Evolutionary conservation across 2,888 invertebrate species (phyloP), one percentile per base, ranked within the genome.

Genomic region (Parnassius glacialis): DNA sequence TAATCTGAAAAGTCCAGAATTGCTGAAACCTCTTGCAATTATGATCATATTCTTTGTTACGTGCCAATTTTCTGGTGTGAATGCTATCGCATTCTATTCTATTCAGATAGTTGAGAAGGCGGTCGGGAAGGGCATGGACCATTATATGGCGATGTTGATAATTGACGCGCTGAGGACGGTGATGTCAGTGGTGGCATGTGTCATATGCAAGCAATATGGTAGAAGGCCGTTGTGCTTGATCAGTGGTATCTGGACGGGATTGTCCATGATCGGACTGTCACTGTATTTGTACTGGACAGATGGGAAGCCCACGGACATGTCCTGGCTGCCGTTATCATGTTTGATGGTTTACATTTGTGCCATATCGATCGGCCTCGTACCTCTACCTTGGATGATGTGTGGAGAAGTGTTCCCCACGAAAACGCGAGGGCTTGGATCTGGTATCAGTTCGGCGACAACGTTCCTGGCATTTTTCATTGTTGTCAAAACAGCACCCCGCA

Each of bases 321-420:
- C 92, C 1, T 93, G 92, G 92, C 64, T 92, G 7, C 89, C 93
- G 0, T 71, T 94, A 69, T 74, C 92, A 67, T 87, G 92, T 76
- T 74, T 94, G 57, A 75, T 94, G 77, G 74, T 85, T 1, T 94
- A 94, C 71, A 94, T 94, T 11, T 87, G 92, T 52, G 93, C 93
- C 57, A 90, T 94, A 55, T 92, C 93, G 1, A 85, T 94, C 58
- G 95, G 95, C 0, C 75, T 94, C 16, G 92, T 94, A 11, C 94
- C 95, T 0, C 74, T 96, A 57, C 95, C 95, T 0, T 96, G 95
- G 94, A 93, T 95, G 43, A 93, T 96, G 93, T 94, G 94, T 68
- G 95, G 95, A 0, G 96, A 96, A 81, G 87, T 96, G 0, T 95
- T 95, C 73, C 93, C 95, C 1, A 91, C 92, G 1, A 91, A 87